Base-by-base conservation (phyloP, 2,113 vertebrate species). In the Vidua chalybeata region DNA sequence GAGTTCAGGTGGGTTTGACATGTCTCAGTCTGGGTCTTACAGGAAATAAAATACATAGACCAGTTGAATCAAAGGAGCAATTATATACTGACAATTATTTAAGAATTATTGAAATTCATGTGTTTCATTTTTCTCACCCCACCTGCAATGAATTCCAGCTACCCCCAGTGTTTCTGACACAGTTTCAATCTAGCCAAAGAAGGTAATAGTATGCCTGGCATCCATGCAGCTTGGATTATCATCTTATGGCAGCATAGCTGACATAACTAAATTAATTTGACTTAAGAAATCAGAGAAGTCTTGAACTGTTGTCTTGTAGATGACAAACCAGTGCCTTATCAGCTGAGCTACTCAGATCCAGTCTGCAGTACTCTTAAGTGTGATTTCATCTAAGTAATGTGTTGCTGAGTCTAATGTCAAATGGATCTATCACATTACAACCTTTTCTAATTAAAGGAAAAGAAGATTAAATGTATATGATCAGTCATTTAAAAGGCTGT, bases 211-310 rank as follows among this genome's bases (percentile, higher is more conserved):
- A 97, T 98, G 97, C 30, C 68, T 87, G 96, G 96, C 86, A 97
- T 97, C 92, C 96, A 80, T 80, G 83, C 83, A 86, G 89, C 90
- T 93, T 85, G 92, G 63, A 97, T 97, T 98, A 98, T 98, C 97
- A 97, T 96, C 90, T 97, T 97, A 97, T 93, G 97, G 96, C 96
- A 97, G 93, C 96, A 97, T 96, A 96, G 96, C 85, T 97, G 97
- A 97, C 96, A 97, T 96, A 97, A 97, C 93, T 97, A 97, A 98
- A 98, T 98, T 98, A 98, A 98, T 97, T 98, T 97, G 95, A 98
- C 97, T 97, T 97, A 97, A 97, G 96, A 90, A 98, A 97, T 94
- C 95, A 96, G 92, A 96, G 88, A 96, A 97, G 97, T 94, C 94
- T 96, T 97, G 96, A 97, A 97, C 96, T 96, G 93, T 97, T 93